Evolutionary conservation across 2,797 vertebrate species (phyloP).

Genomic region (Hafferia zeledoni): DNA sequence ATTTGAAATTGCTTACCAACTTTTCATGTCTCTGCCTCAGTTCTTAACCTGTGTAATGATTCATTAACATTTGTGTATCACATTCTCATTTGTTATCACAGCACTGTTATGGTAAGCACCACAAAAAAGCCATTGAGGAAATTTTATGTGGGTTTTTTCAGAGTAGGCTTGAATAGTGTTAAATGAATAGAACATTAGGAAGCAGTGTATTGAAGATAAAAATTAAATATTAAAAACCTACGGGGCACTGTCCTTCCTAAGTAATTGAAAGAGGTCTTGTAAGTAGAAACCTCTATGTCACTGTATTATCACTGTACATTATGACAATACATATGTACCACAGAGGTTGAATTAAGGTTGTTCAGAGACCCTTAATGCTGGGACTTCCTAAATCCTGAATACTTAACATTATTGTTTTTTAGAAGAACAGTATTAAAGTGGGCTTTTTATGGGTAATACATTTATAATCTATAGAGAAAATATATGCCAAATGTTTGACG

Average conservation of each 20-base stretch:
- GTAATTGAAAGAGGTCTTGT: background rate
- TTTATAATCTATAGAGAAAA: background rate
- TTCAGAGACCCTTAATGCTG: background rate
- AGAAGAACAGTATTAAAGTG: background rate
- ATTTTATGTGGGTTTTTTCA: background rate
- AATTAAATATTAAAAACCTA: constrained; percentile 38
- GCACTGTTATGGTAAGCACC: background rate
- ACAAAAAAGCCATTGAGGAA: constrained; percentile 30
- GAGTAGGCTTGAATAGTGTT: background rate
- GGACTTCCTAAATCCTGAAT: background rate
- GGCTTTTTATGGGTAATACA: background rate
- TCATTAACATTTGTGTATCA: background rate
- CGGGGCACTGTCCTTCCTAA: background rate
- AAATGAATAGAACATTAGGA: background rate
- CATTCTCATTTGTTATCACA: background rate
- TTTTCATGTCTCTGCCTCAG: background rate
- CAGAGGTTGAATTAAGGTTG: background rate
- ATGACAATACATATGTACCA: background rate
- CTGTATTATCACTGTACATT: background rate
- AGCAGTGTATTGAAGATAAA: background rate
- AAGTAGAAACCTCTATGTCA: background rate
- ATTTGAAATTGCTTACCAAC: background rate
- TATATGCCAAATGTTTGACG: background rate
- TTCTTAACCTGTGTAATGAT: constrained; percentile 3
- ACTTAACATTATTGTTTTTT: background rate